These are phyloP conservation scores for Guaruba guarouba DNA, from an alignment of 2,113 vertebrate genomes.

Conservation along the genomic window DNA sequence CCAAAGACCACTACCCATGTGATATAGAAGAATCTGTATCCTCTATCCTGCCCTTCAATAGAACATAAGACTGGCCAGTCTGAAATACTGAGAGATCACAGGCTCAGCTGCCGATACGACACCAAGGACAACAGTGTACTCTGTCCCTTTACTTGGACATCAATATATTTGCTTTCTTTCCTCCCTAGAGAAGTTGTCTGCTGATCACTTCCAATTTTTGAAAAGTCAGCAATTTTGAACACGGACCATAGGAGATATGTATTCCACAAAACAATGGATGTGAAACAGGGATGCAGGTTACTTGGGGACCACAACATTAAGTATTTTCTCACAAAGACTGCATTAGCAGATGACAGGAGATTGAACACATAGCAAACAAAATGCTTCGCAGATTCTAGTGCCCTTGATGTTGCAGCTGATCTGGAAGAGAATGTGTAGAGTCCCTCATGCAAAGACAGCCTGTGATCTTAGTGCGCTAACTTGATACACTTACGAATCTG, in stretches of 20 bases:
- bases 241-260: not conserved
- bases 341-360: constrained; percentile 67
- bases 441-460: constrained; percentile 61
- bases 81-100: not conserved
- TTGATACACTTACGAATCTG: constrained; percentile 11
- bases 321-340: constrained; percentile 59
- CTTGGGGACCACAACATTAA: constrained; percentile 48
- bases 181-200: not conserved
- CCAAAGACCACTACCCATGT: not conserved
- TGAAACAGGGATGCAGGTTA: constrained; percentile 21
- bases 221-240: not conserved
- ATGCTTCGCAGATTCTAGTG: constrained; percentile 33
- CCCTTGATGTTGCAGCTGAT: constrained; percentile 60
- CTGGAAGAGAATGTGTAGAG: constrained; percentile 59
- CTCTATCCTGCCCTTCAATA: not conserved
- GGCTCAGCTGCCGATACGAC: not conserved
- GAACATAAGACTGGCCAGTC: not conserved
- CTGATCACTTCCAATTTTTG: not conserved
- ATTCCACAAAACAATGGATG: not conserved
- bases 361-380: constrained; percentile 41
- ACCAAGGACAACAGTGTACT: not conserved
- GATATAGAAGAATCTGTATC: not conserved
- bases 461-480: constrained; percentile 45
- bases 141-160: not conserved
- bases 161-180: not conserved